phyloP scores from a whole-genome alignment of 2,888 invertebrate species.

The Bugulina stolonifera region DNA sequence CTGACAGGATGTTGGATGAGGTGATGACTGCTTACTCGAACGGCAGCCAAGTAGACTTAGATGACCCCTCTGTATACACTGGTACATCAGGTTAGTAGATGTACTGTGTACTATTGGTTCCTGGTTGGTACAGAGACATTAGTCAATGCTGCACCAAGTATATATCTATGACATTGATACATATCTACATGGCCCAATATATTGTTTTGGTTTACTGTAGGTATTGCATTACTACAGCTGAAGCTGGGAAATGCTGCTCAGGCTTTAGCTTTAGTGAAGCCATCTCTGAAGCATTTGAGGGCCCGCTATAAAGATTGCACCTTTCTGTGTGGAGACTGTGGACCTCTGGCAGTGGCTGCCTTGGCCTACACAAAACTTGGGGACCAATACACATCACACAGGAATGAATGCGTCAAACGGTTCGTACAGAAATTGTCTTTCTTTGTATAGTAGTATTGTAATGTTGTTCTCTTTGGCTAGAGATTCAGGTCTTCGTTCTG shows the following conservation, averaged over 20 bases:
- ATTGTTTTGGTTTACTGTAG: too few relatives aligned
- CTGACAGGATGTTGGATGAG: not conserved
- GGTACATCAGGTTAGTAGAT: slow-evolving; percentile 60
- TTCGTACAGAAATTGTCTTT: slow-evolving; percentile 28
- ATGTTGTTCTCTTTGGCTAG: not conserved
- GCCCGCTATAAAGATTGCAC: slow-evolving; percentile 56
- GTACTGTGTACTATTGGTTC: too few relatives aligned
- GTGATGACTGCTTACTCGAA: not conserved
- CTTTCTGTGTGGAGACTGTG: slow-evolving; percentile 66
- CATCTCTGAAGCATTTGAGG: slow-evolving; percentile 53
- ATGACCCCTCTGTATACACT: slow-evolving; percentile 68
- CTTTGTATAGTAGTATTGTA: not conserved
- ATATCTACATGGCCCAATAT: too few relatives aligned
- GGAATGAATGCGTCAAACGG: slow-evolving; percentile 42
- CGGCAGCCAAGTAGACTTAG: slow-evolving; percentile 33
- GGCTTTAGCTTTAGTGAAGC: slow-evolving; percentile 46
- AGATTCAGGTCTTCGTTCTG: too few relatives aligned
- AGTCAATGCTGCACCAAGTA: too few relatives aligned
- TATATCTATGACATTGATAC: too few relatives aligned
- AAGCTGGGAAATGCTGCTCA: slow-evolving; percentile 45
- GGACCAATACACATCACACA: slow-evolving; percentile 54
- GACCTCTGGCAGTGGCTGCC: slow-evolving; percentile 63
- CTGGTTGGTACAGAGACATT: too few relatives aligned
- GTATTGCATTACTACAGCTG: not conserved
- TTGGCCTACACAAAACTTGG: slow-evolving; percentile 60